Conservation (phyloP, 2,888 invertebrate genomes). For the Lithodes maja region DNA sequence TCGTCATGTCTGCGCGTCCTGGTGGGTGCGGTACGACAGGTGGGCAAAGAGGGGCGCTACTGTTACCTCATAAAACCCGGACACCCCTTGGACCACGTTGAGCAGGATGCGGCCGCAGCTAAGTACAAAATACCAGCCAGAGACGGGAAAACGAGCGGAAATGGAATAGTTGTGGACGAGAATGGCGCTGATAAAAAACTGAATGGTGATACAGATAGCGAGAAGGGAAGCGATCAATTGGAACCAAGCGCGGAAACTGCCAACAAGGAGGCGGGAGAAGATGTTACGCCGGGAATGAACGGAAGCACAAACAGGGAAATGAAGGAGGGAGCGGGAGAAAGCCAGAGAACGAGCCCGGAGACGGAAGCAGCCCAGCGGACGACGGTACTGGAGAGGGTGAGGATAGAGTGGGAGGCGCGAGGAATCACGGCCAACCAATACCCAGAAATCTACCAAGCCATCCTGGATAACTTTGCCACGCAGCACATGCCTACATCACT, state of each 20-base stretch:
- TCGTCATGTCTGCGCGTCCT: slow-evolving; percentile 25
- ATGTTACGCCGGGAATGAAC: no score
- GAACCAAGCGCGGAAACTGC: neutral
- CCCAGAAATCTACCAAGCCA: slow-evolving; percentile 25
- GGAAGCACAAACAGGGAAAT: no score
- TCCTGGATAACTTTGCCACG: slow-evolving; percentile 34
- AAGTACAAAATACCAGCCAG: neutral
- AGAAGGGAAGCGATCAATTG: neutral
- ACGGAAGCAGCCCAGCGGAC: neutral
- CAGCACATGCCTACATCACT: slow-evolving; percentile 48
- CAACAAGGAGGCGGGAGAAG: neutral
- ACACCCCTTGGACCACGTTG: neutral
- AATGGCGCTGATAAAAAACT: neutral
- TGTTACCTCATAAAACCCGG: slow-evolving; percentile 2
- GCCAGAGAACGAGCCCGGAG: neutral
- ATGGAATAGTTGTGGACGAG: neutral
- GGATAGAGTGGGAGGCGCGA: slow-evolving; percentile 23
- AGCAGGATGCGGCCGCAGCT: neutral
- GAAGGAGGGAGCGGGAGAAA: neutral
- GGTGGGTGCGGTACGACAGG: slow-evolving; percentile 21
- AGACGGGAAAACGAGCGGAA: neutral
- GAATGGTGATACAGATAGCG: neutral
- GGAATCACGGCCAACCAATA: slow-evolving; percentile 37
- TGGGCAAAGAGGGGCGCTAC: neutral
- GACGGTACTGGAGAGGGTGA: slow-evolving; percentile 26